Evolutionary conservation across 2,113 vertebrate genomes (phyloP).

Genomic region (Pantherophis guttatus): DNA sequence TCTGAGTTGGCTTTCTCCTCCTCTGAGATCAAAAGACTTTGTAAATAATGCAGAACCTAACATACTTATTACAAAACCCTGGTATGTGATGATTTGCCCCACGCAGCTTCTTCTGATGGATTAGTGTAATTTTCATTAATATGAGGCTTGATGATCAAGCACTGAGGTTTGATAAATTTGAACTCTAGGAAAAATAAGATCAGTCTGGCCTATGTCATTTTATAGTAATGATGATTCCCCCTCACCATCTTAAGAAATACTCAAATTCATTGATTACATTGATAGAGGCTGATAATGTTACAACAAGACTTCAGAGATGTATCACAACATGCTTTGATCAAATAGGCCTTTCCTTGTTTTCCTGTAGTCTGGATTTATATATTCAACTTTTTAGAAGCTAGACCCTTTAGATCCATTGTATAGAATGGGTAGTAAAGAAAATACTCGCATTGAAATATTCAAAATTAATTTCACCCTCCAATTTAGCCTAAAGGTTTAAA

Average conservation of each 20-base stretch:
- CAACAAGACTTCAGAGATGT: not conserved
- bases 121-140: not conserved
- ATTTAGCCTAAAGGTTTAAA: not conserved
- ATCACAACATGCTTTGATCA: not conserved
- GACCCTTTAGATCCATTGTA: not conserved
- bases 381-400: not conserved
- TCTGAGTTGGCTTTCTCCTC: not conserved
- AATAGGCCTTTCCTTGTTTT: not conserved
- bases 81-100: not conserved
- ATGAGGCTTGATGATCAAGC: not conserved
- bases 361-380: not conserved
- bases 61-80: not conserved
- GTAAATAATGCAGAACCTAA: not conserved
- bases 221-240: not conserved
- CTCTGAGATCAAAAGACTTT: not conserved
- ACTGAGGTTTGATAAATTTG: not conserved
- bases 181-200: not conserved
- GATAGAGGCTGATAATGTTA: not conserved
- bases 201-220: not conserved
- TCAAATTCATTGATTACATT: not conserved
- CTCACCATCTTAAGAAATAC: not conserved
- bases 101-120: not conserved
- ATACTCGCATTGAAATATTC: rapidly evolving
- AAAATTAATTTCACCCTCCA: not conserved
- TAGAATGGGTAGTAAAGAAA: not conserved